Conservation (phyloP, 2,113 vertebrate species). For the Pogona vitticeps region DNA sequence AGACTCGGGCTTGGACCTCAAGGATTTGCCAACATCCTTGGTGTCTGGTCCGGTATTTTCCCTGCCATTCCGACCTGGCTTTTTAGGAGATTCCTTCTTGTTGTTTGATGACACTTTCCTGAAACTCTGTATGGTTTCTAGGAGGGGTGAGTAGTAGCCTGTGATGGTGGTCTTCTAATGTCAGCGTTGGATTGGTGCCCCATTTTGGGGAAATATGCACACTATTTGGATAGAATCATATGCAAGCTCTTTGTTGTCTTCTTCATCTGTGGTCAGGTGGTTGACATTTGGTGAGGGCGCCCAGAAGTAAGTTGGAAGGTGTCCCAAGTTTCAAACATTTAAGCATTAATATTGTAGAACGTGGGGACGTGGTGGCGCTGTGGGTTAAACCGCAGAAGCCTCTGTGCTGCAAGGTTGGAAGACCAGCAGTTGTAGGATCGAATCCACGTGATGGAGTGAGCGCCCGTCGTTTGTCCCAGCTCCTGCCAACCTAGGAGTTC, state of each 20-base stretch:
- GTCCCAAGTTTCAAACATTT: background rate
- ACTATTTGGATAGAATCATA: background rate
- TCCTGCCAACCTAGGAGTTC: too few species aligned
- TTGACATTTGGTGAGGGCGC: background rate
- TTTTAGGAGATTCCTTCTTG: background rate
- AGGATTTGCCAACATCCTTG: too few species aligned
- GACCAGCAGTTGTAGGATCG: too few species aligned
- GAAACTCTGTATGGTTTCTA: background rate
- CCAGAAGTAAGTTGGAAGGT: background rate
- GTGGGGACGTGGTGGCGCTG: too few species aligned
- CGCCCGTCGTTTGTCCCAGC: too few species aligned
- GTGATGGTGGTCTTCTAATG: background rate
- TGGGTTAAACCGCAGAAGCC: too few species aligned
- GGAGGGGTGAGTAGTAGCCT: background rate
- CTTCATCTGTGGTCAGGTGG: background rate
- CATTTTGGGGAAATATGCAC: background rate
- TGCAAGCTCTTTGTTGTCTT: background rate
- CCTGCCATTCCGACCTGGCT: background rate
- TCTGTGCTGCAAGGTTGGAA: too few species aligned
- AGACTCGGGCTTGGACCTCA: too few species aligned
- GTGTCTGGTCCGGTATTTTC: background rate
- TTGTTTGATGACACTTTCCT: background rate
- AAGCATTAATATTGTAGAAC: conserved; percentile 12
- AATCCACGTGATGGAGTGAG: too few species aligned
- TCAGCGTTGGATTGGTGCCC: background rate